Percentiles rank a stretch among this genome's conserved stretches.
Evolutionary conservation across 2,797 vertebrate species (phyloP).

Genomic region (Hydrocynus forskahlii): DNA sequence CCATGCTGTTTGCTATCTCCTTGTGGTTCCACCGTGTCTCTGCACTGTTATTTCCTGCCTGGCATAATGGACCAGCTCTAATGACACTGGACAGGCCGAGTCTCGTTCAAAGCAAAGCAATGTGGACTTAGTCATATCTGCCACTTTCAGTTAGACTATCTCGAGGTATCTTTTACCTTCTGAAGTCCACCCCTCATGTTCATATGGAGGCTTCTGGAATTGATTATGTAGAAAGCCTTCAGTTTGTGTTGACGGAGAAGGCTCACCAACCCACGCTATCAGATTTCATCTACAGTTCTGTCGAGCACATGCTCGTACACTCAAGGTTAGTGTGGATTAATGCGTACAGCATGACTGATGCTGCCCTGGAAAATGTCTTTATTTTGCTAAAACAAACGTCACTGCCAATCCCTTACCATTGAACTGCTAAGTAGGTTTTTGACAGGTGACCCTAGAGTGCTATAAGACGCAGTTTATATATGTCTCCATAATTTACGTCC

Average conservation of each 20-base stretch:
- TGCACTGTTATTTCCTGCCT: conserved; percentile 2
- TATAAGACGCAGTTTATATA: conserved; percentile 13
- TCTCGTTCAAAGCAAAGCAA: neutral
- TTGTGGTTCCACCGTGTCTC: neutral
- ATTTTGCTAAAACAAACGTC: neutral
- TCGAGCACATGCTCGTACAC: conserved; percentile 1
- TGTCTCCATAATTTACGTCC: neutral
- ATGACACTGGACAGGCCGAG: conserved; percentile 1
- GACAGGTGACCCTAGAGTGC: neutral
- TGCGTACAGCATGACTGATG: conserved; percentile 6
- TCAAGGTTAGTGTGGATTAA: conserved; percentile 5
- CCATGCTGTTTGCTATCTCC: conserved; percentile 11
- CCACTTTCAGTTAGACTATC: conserved; percentile 14
- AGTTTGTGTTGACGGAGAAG: conserved; percentile 13
- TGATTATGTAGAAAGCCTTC: conserved; percentile 16
- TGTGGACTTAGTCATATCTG: neutral
- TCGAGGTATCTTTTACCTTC: conserved; percentile 7
- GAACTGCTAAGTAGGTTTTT: neutral
- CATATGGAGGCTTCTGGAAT: neutral
- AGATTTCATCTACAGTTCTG: conserved; percentile 22
- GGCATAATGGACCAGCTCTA: conserved; percentile 10
- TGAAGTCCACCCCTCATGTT: neutral
- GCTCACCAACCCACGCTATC: neutral
- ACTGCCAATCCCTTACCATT: neutral
- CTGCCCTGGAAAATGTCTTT: conserved; percentile 10